phyloP scores from a whole-genome alignment of 2,113 vertebrate species.

The Merops nubicus region DNA sequence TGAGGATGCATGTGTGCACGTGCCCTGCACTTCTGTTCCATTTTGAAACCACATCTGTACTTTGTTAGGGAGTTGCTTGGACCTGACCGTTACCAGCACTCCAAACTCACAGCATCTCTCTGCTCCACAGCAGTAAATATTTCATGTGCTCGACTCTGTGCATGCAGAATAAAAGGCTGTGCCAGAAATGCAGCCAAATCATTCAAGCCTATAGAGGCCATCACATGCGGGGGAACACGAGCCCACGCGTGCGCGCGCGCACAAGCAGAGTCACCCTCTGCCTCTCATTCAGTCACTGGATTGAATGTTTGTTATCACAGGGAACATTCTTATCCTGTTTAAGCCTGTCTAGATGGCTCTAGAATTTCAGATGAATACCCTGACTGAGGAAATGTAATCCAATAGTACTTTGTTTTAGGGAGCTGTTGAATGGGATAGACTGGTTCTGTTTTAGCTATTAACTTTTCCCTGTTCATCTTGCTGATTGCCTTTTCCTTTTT shows the following conservation, averaged over 20 bases:
- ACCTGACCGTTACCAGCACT: neutral
- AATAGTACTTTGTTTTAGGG: constrained; percentile 5
- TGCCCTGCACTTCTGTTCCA: neutral
- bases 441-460: neutral
- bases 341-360: constrained; percentile 51
- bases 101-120: neutral
- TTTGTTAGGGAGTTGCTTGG: constrained; percentile 14
- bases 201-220: neutral
- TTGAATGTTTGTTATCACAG: constrained; percentile 38
- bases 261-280: neutral
- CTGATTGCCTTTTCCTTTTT: neutral
- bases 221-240: rapidly evolving
- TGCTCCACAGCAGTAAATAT: constrained; percentile 13
- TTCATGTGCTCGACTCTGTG: neutral
- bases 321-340: constrained; percentile 33
- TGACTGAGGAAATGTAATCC: constrained; percentile 3
- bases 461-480: neutral
- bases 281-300: constrained; percentile 14
- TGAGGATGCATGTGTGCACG: neutral
- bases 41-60: constrained; percentile 14
- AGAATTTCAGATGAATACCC: constrained; percentile 28
- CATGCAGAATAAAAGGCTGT: neutral
- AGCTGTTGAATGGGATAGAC: neutral
- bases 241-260: rapidly evolving
- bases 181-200: neutral